A percentile compares a stretch with the other conserved stretches of the same genome.
These are phyloP conservation scores for Teleopsis dalmanni DNA, from an alignment of 1,140 invertebrate genomes.

Conservation along the genomic window DNA sequence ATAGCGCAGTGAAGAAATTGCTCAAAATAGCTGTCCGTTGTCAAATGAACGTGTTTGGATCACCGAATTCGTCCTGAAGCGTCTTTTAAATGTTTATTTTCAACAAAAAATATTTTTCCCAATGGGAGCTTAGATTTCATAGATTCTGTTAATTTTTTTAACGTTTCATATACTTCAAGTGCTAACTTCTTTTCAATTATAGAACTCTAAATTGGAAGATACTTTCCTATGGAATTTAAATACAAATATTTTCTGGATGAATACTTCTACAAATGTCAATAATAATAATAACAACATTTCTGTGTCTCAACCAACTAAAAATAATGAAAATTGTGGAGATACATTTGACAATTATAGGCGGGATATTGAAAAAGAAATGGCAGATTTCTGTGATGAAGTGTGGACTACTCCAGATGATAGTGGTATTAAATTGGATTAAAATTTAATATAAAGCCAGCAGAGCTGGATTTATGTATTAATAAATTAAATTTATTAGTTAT, in stretches of 20 bases:
- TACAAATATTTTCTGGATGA: slow-evolving; percentile 4
- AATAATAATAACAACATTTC: background rate
- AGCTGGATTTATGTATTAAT: too few relatives aligned
- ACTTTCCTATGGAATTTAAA: slow-evolving; percentile 4
- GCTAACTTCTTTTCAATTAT: background rate
- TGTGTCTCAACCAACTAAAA: slow-evolving; percentile 2
- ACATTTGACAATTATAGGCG: slow-evolving; percentile 18
- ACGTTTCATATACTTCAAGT: too few relatives aligned
- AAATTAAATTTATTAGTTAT: too few relatives aligned
- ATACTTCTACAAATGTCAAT: background rate
- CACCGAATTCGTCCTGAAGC: too few relatives aligned
- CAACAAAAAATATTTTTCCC: too few relatives aligned
- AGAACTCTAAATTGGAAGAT: background rate
- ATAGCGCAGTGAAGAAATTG: too few relatives aligned
- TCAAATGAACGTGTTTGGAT: too few relatives aligned
- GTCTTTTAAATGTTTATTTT: too few relatives aligned
- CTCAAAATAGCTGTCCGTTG: too few relatives aligned
- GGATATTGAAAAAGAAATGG: slow-evolving; percentile 34
- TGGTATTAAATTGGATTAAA: slow-evolving; percentile 33
- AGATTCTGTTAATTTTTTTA: too few relatives aligned
- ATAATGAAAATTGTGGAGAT: slow-evolving; percentile 22
- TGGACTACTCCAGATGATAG: slow-evolving; percentile 33
- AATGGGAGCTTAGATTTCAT: too few relatives aligned
- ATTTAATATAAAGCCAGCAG: background rate
- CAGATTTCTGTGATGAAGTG: slow-evolving; percentile 31